Base-by-base conservation (phyloP, 2,888 invertebrate genomes). In the Acanthopleura granulata region DNA sequence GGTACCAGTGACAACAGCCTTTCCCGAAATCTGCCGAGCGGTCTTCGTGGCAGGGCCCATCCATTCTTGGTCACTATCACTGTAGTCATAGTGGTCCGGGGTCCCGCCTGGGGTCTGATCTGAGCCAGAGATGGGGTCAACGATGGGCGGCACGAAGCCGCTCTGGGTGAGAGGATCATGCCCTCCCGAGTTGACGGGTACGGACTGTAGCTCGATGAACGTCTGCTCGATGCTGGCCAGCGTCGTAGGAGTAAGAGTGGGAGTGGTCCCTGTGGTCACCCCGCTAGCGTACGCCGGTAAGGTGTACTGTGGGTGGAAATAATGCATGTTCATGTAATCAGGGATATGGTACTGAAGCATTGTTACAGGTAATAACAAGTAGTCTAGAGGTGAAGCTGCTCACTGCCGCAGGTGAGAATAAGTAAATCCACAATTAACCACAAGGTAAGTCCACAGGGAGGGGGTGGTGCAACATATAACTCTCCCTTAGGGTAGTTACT, bases 231-330 rank as follows among this genome's bases (percentile, higher is more conserved):
- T 96, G 92, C 94, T 92, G 87, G 96, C 94, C 90, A 97, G 92
- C 85, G 97, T 97, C 71, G 97, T 97, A 80, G 97, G 97, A 83
- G 98, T 98, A 86, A 98, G 93, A 88, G 96, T 97, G 82, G 97
- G 95, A 88, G 97, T 97, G 81, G 97, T 97, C 91, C 95, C 94
- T 77, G 97, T 97, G 74, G 96, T 96, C 87, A 97, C 96, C 88
- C 96, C 96, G 76, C 79, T 83, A 51, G 84, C 81, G 74, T 83
- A 87, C 40, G 80, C 79, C 49, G 87, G 85, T 62, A 85, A 77
- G 14, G 84, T 80, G 79, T 86, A 87, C 86, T 87, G 86, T 49
- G 40, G 71, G 40, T 71, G 49, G 25, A 49, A 71, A 66, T 66
- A 66, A 27, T 66, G 66, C 22, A 27, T 27, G 29, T 66, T 66